phyloP scores from a whole-genome alignment of 2,888 invertebrate genomes.

The Alcis repandata region DNA sequence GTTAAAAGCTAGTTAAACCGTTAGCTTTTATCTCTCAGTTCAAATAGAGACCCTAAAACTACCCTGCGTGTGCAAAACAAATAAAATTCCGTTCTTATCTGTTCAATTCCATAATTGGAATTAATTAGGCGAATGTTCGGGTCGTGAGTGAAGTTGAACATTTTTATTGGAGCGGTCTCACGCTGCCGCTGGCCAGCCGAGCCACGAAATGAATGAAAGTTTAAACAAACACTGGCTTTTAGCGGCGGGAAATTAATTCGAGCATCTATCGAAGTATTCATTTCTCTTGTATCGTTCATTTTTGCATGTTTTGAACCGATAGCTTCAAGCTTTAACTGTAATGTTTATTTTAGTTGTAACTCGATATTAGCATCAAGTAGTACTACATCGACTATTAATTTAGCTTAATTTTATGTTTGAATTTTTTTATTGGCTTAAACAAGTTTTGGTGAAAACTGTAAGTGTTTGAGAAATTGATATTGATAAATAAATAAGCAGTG shows the following conservation, averaged over 20 bases:
- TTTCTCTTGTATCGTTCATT: background rate
- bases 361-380: too few species aligned
- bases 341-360: too few species aligned
- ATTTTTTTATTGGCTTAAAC: too few species aligned
- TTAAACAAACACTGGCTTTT: constrained; percentile 21
- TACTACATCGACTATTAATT: too few species aligned
- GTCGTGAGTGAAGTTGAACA: constrained; percentile 37
- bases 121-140: constrained; percentile 48
- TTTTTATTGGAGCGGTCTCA: constrained; percentile 36
- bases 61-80: constrained; percentile 45
- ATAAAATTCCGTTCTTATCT: constrained; percentile 48
- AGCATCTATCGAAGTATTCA: background rate
- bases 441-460: too few species aligned
- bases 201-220: constrained; percentile 16
- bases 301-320: background rate
- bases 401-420: too few species aligned
- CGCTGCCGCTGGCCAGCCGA: constrained; percentile 16
- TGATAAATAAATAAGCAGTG: too few species aligned
- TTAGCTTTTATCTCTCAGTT: constrained; percentile 1
- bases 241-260: constrained; percentile 25
- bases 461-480: too few species aligned
- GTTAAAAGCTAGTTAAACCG: background rate
- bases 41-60: constrained; percentile 9
- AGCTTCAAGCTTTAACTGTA: background rate
- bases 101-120: constrained; percentile 50